Conservation (phyloP, 2,113 vertebrate genomes). For the Pipra filicauda region DNA sequence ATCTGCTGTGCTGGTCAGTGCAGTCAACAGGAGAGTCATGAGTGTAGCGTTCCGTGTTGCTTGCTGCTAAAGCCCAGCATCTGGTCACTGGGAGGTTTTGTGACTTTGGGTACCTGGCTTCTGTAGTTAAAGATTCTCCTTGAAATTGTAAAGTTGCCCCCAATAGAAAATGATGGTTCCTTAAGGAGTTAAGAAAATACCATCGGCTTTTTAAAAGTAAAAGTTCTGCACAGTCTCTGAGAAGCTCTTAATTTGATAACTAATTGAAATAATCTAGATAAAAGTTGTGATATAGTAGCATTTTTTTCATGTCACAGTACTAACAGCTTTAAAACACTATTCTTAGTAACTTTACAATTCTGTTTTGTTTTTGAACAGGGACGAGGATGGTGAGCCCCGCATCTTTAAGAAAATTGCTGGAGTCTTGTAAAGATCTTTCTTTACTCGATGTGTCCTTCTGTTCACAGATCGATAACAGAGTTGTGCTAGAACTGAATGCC, state of each 20-base stretch:
- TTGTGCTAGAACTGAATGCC: constrained; percentile 87
- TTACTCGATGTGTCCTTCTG: constrained; percentile 98
- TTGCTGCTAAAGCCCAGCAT: background rate
- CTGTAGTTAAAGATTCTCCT: background rate
- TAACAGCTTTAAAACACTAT: background rate
- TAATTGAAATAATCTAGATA: background rate
- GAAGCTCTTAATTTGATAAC: background rate
- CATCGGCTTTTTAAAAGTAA: background rate
- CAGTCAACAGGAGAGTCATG: background rate
- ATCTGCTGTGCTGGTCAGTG: background rate
- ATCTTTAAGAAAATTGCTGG: constrained; percentile 91
- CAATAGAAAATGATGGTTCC: background rate
- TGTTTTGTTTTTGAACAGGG: constrained; percentile 67
- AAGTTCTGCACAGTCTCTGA: background rate
- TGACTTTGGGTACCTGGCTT: background rate
- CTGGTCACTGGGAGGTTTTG: background rate
- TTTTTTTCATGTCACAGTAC: background rate
- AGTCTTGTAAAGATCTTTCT: constrained; percentile 87
- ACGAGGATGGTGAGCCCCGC: constrained; percentile 87
- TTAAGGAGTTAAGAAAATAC: background rate
- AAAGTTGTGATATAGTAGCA: background rate
- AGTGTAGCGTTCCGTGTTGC: background rate
- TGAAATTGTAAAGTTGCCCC: background rate
- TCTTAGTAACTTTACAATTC: background rate
- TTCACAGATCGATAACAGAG: constrained; percentile 92